Percentiles rank a stretch among this genome's conserved stretches.
Conservation (phyloP, 2,797 vertebrate genomes). For the Gymnoscopelus braueri region DNA sequence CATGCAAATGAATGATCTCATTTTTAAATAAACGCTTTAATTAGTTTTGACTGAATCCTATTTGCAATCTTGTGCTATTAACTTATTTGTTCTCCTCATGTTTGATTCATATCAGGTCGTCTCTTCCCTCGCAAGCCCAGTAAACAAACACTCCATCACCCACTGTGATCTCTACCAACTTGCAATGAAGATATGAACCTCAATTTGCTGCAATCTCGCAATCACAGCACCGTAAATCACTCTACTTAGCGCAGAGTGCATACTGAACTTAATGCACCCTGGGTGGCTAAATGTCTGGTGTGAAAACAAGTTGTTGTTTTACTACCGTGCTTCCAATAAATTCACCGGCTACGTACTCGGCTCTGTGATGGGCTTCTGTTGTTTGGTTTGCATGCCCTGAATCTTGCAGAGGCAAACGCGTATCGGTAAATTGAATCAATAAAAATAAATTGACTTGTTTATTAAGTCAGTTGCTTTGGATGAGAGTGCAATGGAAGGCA, state of each 20-base stretch:
- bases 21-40: no score
- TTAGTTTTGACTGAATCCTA: no score
- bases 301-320: constrained; percentile 64
- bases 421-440: constrained; percentile 67
- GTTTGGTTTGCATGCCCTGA: constrained; percentile 22
- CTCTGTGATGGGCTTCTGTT: constrained; percentile 41
- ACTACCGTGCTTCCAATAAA: constrained; percentile 57
- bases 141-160: constrained; percentile 57
- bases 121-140: constrained; percentile 33
- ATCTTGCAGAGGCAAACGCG: constrained; percentile 33
- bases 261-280: constrained; percentile 43
- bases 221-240: constrained; percentile 63
- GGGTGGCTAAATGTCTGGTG: constrained; percentile 52
- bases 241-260: constrained; percentile 35
- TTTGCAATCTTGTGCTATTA: constrained; percentile 5
- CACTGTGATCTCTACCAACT: constrained; percentile 49
- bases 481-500: constrained; percentile 41
- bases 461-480: constrained; percentile 51
- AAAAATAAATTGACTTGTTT: constrained; percentile 66
- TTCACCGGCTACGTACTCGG: constrained; percentile 35
- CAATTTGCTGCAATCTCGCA: constrained; percentile 54
- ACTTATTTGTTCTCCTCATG: constrained; percentile 23
- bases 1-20: no score
- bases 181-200: constrained; percentile 59
- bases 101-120: constrained; percentile 43